Evolutionary conservation across 2,888 invertebrate genomes (phyloP).

Genomic region (Pecten maximus): DNA sequence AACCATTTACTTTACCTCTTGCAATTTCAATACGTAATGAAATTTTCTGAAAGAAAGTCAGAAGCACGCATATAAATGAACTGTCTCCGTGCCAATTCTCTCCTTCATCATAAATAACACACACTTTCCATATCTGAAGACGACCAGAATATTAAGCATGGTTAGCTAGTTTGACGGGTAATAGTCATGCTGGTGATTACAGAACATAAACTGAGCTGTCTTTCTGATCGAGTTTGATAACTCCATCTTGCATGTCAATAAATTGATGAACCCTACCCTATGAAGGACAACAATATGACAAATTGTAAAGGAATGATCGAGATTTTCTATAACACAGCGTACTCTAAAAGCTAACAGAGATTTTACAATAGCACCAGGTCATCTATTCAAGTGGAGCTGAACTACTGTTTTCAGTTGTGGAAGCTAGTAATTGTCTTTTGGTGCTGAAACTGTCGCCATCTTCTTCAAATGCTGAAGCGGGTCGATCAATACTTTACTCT

Average conservation of each 20-base stretch:
- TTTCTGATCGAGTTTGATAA: no score
- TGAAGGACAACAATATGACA: no score
- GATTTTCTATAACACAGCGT: no score
- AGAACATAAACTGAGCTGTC: no score
- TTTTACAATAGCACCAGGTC: background rate
- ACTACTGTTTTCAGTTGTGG: background rate
- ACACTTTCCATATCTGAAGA: background rate
- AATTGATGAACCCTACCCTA: no score
- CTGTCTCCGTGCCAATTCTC: background rate
- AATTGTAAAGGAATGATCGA: no score
- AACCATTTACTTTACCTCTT: background rate
- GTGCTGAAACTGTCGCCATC: slow-evolving; percentile 27
- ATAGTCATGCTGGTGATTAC: no score
- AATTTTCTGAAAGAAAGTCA: slow-evolving; percentile 11
- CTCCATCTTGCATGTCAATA: no score
- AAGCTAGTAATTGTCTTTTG: slow-evolving; percentile 22
- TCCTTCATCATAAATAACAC: slow-evolving; percentile 15
- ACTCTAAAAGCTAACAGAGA: no score
- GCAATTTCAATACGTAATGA: background rate
- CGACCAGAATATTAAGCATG: background rate
- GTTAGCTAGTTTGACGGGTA: background rate
- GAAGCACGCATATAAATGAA: background rate
- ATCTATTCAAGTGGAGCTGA: background rate
- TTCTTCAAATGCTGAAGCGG: background rate
- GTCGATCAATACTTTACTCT: background rate